These are phyloP conservation scores for Setophaga kirtlandii DNA, from an alignment of 2,113 vertebrate species.

Conservation along the genomic window DNA sequence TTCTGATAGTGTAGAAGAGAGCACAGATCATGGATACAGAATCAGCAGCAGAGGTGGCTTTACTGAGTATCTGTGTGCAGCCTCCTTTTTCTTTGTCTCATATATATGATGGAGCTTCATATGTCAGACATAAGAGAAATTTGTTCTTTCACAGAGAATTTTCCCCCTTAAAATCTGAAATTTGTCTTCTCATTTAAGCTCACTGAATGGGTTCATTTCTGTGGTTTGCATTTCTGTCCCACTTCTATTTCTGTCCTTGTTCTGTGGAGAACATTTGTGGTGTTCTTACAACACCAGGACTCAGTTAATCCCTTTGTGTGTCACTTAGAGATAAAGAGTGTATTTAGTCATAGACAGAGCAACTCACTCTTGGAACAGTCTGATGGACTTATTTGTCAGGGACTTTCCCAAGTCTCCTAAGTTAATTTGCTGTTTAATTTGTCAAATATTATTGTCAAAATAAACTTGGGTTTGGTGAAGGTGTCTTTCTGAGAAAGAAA, in stretches of 20 bases:
- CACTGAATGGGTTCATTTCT: neutral
- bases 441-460: neutral
- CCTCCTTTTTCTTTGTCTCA: neutral
- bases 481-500: neutral
- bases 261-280: neutral
- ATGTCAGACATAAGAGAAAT: neutral
- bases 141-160: neutral
- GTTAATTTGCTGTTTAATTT: neutral
- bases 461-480: neutral
- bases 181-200: neutral
- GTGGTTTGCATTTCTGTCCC: neutral
- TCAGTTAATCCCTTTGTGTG: neutral
- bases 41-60: neutral
- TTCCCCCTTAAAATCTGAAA: neutral
- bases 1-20: neutral
- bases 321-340: neutral
- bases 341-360: neutral
- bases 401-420: neutral
- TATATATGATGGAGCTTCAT: neutral
- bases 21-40: neutral
- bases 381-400: neutral
- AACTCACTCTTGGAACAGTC: neutral
- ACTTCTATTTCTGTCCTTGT: neutral
- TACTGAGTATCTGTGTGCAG: neutral
- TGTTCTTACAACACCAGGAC: neutral